These are phyloP conservation scores for Amblyteles armatorius DNA, from an alignment of 2,888 invertebrate species.

Conservation along the genomic window DNA sequence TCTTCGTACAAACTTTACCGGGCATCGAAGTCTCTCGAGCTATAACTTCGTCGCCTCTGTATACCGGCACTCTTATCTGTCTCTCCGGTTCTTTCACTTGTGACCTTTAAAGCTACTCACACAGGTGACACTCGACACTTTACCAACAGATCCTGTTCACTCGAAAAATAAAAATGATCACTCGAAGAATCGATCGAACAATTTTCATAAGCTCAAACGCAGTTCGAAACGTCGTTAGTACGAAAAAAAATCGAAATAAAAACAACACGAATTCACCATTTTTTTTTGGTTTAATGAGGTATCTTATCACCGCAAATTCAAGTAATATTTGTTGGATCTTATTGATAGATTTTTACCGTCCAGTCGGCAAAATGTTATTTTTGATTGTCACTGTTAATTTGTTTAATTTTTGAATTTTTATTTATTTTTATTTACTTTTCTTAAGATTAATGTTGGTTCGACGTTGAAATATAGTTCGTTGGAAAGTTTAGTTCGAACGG, in stretches of 20 bases:
- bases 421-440: slow-evolving; percentile 1
- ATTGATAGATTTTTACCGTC: neutral
- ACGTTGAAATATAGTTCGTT: slow-evolving; percentile 47
- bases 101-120: slow-evolving; percentile 52
- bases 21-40: slow-evolving; percentile 64
- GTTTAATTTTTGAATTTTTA: slow-evolving; percentile 1
- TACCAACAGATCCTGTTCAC: slow-evolving; percentile 49
- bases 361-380: slow-evolving; percentile 2
- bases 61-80: neutral
- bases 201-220: neutral
- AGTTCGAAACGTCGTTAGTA: neutral
- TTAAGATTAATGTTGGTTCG: neutral
- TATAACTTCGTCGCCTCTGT: slow-evolving; percentile 23
- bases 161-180: neutral
- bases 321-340: neutral
- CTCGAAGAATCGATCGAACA: neutral
- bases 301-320: neutral
- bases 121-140: slow-evolving; percentile 21
- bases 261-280: neutral
- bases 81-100: slow-evolving; percentile 19
- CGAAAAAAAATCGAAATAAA: neutral
- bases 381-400: slow-evolving; percentile 2
- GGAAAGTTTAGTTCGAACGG: slow-evolving; percentile 47
- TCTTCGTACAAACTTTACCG: slow-evolving; percentile 44
- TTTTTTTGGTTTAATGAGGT: neutral